Percentiles rank a stretch among this genome's conserved stretches.
These are phyloP conservation scores for Charadrius vociferus DNA, from an alignment of 2,113 vertebrate genomes.

Conservation along the genomic window DNA sequence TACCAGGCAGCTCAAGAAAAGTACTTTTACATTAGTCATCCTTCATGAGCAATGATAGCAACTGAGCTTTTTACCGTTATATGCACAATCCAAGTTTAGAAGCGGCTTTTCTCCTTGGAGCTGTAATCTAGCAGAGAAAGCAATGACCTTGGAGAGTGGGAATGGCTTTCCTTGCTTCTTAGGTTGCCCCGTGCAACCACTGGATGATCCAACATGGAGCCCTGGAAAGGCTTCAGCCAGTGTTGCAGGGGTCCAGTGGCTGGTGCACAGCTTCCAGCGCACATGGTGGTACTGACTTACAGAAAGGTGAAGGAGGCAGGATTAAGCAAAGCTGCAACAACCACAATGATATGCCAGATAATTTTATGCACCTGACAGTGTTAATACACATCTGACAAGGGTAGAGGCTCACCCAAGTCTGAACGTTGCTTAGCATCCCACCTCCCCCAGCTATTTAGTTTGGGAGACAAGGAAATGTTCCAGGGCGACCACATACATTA, in stretches of 20 bases:
- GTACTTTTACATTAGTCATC: slow-evolving; percentile 2
- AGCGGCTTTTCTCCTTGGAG: background rate
- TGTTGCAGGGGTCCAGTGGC: background rate
- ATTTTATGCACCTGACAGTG: background rate
- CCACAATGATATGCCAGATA: background rate
- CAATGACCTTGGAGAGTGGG: background rate
- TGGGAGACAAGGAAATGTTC: background rate
- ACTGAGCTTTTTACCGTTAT: background rate
- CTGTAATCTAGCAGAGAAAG: background rate
- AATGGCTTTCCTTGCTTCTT: background rate
- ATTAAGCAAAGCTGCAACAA: background rate
- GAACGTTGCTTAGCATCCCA: background rate
- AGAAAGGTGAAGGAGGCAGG: background rate
- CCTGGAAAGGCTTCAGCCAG: background rate
- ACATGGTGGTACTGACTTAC: background rate
- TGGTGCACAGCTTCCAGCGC: background rate
- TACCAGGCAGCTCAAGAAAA: slow-evolving; percentile 32
- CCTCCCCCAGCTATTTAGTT: background rate
- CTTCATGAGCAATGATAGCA: background rate
- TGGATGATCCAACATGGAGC: background rate
- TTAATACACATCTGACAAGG: background rate
- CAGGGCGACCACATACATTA: background rate
- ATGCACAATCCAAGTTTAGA: background rate
- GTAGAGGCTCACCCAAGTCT: background rate
- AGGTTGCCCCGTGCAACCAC: background rate